Percentiles rank a stretch among this genome's conserved stretches.
Conservation (phyloP, 2,888 invertebrate species). For the Poecilobothrus nobilitatus region DNA sequence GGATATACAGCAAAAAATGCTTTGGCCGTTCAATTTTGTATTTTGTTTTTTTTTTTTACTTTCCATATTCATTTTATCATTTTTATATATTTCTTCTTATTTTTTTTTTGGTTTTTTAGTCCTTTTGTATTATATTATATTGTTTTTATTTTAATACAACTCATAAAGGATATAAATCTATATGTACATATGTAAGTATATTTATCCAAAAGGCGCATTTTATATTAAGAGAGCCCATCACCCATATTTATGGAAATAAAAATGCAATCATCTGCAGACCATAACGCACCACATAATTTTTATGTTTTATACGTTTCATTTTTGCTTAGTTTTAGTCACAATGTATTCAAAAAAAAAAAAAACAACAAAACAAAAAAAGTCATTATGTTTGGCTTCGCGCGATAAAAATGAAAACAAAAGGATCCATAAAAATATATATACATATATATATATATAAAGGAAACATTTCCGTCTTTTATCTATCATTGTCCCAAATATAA, state of each 20-base stretch:
- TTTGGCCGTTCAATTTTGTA: not conserved
- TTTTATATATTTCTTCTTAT: not conserved
- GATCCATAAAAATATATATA: not conserved
- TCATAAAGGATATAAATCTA: not conserved
- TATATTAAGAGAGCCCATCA: not conserved
- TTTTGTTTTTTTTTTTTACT: not conserved
- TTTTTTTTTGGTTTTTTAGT: not conserved
- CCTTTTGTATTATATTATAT: not conserved
- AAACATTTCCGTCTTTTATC: slow-evolving; percentile 5
- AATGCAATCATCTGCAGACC: slow-evolving; percentile 10
- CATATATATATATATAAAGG: too few relatives aligned
- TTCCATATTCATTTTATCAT: not conserved
- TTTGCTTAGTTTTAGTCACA: not conserved
- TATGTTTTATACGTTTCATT: not conserved
- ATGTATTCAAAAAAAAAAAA: not conserved
- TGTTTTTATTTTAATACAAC: not conserved
- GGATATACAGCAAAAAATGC: not conserved
- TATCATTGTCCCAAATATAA: not conserved
- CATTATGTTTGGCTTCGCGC: not conserved
- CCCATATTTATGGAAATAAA: slow-evolving; percentile 2
- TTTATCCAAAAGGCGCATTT: not conserved
- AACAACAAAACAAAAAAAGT: too few relatives aligned
- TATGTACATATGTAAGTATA: not conserved
- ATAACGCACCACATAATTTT: slow-evolving; percentile 2
- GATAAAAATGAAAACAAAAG: not conserved